These are phyloP conservation scores for Phenganax stokvisi DNA, from an alignment of 92 coral and sea anemone species.

Conservation along the genomic window DNA sequence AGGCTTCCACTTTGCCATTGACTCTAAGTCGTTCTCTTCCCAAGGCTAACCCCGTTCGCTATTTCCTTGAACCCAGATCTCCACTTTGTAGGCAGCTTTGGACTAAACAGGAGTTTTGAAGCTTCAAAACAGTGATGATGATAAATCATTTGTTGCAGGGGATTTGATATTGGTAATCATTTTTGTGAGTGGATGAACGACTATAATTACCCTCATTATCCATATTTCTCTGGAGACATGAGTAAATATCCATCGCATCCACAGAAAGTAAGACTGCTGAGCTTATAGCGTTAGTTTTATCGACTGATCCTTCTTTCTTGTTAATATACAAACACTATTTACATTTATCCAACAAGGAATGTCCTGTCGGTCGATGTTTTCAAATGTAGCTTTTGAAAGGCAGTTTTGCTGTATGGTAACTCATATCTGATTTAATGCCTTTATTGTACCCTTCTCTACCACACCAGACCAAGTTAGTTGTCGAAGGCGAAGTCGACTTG, in stretches of 20 bases:
- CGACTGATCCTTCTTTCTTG: no score
- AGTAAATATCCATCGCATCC: conserved; percentile 58
- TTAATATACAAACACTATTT: background rate
- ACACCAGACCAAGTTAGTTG: no score
- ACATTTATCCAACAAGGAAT: background rate
- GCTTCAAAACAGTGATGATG: background rate
- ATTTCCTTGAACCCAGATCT: no score
- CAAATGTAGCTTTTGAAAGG: no score
- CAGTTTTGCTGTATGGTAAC: no score
- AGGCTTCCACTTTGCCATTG: background rate
- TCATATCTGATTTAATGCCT: no score
- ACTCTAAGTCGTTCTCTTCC: background rate
- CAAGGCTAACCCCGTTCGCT: background rate
- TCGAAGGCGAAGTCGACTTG: no score
- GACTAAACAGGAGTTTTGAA: background rate
- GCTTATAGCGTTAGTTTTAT: background rate
- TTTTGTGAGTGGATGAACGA: conserved; percentile 79
- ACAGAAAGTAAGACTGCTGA: conserved; percentile 54
- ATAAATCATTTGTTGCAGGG: conserved; percentile 41
- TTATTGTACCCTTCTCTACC: no score
- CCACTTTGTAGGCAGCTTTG: background rate
- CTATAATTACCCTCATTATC: conserved; percentile 55
- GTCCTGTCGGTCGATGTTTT: no score
- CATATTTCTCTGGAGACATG: conserved; percentile 48
- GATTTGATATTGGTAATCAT: conserved; percentile 84